Evolutionary conservation across 2,113 vertebrate genomes (phyloP), one percentile per base, ranked within the genome.

Genomic region (Argyrosomus japonicus): DNA sequence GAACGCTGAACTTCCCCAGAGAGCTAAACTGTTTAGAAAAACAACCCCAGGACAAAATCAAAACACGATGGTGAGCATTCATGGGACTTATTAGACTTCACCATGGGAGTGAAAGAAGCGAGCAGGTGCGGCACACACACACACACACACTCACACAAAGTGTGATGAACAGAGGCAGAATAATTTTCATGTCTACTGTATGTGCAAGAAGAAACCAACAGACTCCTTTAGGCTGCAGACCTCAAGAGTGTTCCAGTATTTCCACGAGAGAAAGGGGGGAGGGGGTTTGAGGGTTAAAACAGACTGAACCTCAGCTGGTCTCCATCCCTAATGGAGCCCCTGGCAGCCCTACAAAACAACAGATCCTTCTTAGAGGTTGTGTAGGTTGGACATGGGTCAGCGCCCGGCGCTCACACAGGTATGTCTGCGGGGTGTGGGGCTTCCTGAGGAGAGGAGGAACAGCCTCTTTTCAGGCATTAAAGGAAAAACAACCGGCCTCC

Each of bases 171-270:
- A 53, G 58, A 88, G 73, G 45, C 70, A 68, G 74, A 76, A 71
- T 71, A 45, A n/a, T 75, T 80, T 84, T 80, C 69, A 78, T 17
- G 23, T 81, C 62, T 79, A 79, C 83, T 82, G 80, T 73, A 75
- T 57, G 70, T 77, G 71, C 51, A 6, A 79, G 77, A 92, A 84
- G 56, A 87, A 84, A 89, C 83, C 76, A 73, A 86, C 82, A 83
- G 74, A 86, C 77, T 88, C 92, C 94, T 94, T 81, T 45, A 88
- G 94, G 94, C 94, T 88, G 75, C 84, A 87, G 83, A 87, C 84
- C 89, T 91, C 90, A 74, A 50, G 89, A 90, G 91, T 83, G 62
- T 78, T 89, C 36, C 65, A 54, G 68, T 77, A 74, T 85, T 67
- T 87, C 67, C 27, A 72, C 62, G n/a, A 80, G 62, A 57, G 57